phyloP scores from a whole-genome alignment of 2,113 vertebrate genomes.

The Puntigrus tetrazona region DNA sequence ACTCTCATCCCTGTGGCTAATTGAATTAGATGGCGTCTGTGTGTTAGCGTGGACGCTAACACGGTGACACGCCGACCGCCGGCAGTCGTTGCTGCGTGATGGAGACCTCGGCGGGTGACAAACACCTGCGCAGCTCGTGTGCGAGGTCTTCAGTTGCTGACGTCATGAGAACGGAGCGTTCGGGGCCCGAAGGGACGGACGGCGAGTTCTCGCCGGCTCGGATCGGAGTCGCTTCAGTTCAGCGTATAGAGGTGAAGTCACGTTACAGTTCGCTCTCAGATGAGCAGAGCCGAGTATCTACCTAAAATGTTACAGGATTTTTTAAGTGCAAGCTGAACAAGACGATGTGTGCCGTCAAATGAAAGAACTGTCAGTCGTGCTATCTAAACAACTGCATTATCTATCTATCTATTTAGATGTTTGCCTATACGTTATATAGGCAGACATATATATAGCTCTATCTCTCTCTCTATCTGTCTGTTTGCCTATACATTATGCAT shows the following conservation, averaged over 20 bases:
- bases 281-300: too few relatives aligned
- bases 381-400: too few relatives aligned
- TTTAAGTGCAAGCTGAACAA: too few relatives aligned
- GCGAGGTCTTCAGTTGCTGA: not conserved
- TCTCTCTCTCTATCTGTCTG: too few relatives aligned
- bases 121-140: not conserved
- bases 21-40: slow-evolving; percentile 46
- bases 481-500: too few relatives aligned
- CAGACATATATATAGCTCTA: too few relatives aligned
- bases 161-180: slow-evolving; percentile 10
- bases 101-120: not conserved
- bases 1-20: slow-evolving; percentile 40
- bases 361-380: too few relatives aligned
- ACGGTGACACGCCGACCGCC: slow-evolving; percentile 3
- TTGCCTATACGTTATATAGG: too few relatives aligned
- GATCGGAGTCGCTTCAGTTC: not conserved
- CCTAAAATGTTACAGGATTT: too few relatives aligned
- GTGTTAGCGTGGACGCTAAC: slow-evolving; percentile 33
- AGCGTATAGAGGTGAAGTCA: not conserved
- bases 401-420: too few relatives aligned
- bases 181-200: slow-evolving; percentile 2
- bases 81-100: slow-evolving; percentile 1
- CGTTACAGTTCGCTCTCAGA: not conserved
- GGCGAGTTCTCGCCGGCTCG: not conserved
- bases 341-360: too few relatives aligned